Evolutionary conservation across 2,797 vertebrate species (phyloP).

Genomic region (Avahi laniger): DNA sequence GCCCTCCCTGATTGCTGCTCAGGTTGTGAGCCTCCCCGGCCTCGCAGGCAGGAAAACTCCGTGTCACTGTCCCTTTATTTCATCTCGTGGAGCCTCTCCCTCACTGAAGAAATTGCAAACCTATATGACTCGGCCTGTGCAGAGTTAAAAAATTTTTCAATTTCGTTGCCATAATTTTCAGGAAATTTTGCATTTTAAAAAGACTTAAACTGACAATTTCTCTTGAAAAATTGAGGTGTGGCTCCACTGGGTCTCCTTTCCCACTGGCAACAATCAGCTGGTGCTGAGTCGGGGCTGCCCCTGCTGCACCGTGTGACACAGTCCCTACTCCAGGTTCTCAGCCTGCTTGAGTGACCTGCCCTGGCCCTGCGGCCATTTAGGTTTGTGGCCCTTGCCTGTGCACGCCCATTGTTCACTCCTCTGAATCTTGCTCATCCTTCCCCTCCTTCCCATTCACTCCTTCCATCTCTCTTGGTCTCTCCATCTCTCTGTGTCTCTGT

Average conservation of each 20-base stretch:
- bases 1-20: not conserved
- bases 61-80: not conserved
- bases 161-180: conserved; percentile 34
- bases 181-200: conserved; percentile 20
- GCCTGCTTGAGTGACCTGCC: not conserved
- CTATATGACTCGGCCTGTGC: not conserved
- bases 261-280: not conserved
- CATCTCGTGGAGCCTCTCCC: not conserved
- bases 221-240: not conserved
- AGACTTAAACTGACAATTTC: conserved; percentile 39
- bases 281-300: not conserved
- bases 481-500: not conserved
- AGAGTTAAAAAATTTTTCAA: not conserved
- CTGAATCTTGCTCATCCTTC: not conserved
- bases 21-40: not conserved
- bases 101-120: not conserved
- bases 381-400: not conserved
- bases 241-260: not conserved
- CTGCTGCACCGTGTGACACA: not conserved
- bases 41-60: not conserved
- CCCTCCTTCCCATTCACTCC: not conserved
- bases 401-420: not conserved
- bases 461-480: not conserved
- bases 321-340: not conserved
- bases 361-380: not conserved